phyloP scores from a whole-genome alignment of 2,797 vertebrate genomes.

The Sebastolobus alascanus region DNA sequence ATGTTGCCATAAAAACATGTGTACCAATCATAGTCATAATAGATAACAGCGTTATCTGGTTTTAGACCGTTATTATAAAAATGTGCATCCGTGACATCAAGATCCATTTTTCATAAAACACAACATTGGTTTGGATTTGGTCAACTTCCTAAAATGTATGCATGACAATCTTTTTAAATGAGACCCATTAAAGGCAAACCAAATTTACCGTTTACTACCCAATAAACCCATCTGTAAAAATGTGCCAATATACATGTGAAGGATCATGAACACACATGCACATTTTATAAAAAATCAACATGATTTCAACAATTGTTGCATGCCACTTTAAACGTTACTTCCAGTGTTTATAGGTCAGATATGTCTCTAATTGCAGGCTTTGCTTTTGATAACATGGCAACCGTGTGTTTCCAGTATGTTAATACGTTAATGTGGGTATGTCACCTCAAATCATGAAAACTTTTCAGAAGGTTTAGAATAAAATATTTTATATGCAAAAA shows the following conservation, averaged over 20 bases:
- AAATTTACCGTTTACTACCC: background rate
- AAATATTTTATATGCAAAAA: constrained; percentile 75
- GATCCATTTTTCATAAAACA: constrained; percentile 21
- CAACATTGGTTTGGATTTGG: constrained; percentile 3
- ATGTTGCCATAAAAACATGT: constrained; percentile 10
- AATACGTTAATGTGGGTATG: constrained; percentile 55
- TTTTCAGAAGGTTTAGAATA: constrained; percentile 78
- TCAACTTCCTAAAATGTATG: constrained; percentile 16
- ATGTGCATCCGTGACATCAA: constrained; percentile 10
- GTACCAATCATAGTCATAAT: constrained; percentile 9
- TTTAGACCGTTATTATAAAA: background rate
- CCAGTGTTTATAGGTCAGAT: constrained; percentile 54
- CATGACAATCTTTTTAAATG: constrained; percentile 39
- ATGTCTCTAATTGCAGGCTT: constrained; percentile 54
- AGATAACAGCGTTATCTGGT: constrained; percentile 4
- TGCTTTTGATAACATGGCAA: constrained; percentile 51
- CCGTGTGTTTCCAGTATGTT: constrained; percentile 55
- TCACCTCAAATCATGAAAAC: constrained; percentile 55
- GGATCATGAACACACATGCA: constrained; percentile 30
- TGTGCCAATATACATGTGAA: constrained; percentile 1
- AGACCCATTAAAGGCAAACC: background rate
- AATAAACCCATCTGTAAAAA: constrained; percentile 29
- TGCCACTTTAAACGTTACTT: constrained; percentile 70
- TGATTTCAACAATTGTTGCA: constrained; percentile 68
- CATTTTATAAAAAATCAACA: constrained; percentile 26